Evolutionary conservation across 64 coral and sea anemone species (phyloP), one percentile per base, ranked within the genome.

Genomic region (Pocillopora damicornis): DNA sequence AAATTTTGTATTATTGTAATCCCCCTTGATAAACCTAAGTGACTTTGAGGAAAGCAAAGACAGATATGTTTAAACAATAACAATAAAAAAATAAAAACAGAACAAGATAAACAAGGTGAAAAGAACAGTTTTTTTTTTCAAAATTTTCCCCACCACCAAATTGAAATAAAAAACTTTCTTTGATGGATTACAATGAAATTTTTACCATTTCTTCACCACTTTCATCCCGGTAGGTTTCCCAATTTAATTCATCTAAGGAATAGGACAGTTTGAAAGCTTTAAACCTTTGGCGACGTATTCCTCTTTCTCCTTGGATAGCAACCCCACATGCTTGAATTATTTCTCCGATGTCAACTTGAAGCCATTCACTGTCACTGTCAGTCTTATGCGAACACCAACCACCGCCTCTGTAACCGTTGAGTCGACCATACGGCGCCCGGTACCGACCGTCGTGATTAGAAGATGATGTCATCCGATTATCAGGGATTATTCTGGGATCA

Each of bases 301-400:
- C 42, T 86, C 18, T 20, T 3, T 56, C 26, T 42, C 81, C 82
- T 65, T 86, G 82, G 63, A 63, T 86, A 71, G 82, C 82, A 35
- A 72, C 11, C 20, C 35, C 82, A 57, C 82, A 86, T 14, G 61
- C 35, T 51, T 71, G 0, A 23, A 51, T 11, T 38, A 35, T 2
- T 86, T 86, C 38, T 42, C 63, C 82, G 10, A 86, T n/a, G 57
- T 72, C 56, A 25, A 86, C 36, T 72, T 86, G 64, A 13, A 86
- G 82, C 82, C 82, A 86, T 0, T 72, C 82, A 9, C 25, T 0
- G 11, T 42, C 51, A 17, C 23, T 65, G 9, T 14, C 9, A 23
- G 16, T 15, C 4, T 5, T 1, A n/a, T 72, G 7, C n/a, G 69
- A 35, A 86, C 82, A 86, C 63, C 82, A 86, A 36, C 61, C 81